Base-by-base conservation (phyloP, 2,797 vertebrate genomes). In the Tapera naevia region DNA sequence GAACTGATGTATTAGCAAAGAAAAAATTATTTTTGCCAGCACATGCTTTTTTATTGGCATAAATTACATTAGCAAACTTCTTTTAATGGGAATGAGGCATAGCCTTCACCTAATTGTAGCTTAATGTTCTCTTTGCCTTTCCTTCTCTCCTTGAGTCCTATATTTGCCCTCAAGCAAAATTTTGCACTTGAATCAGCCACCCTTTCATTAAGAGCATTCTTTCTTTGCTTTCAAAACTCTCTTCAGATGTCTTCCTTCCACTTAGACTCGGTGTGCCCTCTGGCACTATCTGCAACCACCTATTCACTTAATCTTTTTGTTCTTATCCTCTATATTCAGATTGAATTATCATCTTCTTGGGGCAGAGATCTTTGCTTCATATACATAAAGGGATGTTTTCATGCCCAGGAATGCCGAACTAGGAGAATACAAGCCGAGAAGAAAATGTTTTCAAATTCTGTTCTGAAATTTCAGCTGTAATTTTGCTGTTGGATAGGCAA, bases 181-280 rank as follows among this genome's bases (percentile, higher is more conserved):
- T 84, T 75, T 76, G 28, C 18, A 53, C 71, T 91, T 91, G 66
- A 43, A 76, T 86, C 87, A 91, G n/a, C 21, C 33, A 64, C 30
- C 37, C 35, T 45, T 66, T 94, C 62, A 64, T 81, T 81, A 92
- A 89, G 48, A 24, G 81, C 93, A 93, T 79, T 89, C 33, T 51
- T 92, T 82, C 65, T 69, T 71, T 43, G 25, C 70, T 92, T 95
- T 91, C 82, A 81, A 88, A 89, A 71, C 27, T 83, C n/a, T 71
- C 39, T 89, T 81, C 71, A 75, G 45, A 86, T 75, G 10, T 70
- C n/a, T 88, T 75, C 28, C 32, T 94, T 83, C 35, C 72, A 54
- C 25, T 73, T 58, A 69, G 53, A 64, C 32, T 23, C 0, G 0
- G 11, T 66, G 30, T 93, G 58, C 51, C 82, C 58, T 35, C 35